Evolutionary conservation across 2,888 invertebrate species (phyloP).

Genomic region (Habroteleia sp.): DNA sequence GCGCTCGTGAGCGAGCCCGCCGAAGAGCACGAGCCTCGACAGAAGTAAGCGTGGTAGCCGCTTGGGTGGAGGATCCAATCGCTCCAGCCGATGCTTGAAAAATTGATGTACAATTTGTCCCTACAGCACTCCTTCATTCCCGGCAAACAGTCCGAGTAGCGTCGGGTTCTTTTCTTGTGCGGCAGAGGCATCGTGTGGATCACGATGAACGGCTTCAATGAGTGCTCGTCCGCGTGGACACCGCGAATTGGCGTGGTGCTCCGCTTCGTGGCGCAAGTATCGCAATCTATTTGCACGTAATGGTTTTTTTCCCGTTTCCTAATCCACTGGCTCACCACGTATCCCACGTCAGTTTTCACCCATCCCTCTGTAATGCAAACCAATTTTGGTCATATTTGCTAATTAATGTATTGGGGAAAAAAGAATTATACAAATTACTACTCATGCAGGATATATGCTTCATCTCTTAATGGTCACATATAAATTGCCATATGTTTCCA

Average conservation of each 20-base stretch:
- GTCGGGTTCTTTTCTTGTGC: constrained; percentile 84
- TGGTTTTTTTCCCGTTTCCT: constrained; percentile 86
- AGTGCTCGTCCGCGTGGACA: constrained; percentile 82
- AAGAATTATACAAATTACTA: too few relatives aligned
- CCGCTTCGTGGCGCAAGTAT: constrained; percentile 86
- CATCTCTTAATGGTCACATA: too few relatives aligned
- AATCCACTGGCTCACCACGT: constrained; percentile 89
- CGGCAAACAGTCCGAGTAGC: constrained; percentile 87
- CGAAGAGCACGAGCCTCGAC: constrained; percentile 89
- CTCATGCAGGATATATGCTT: too few relatives aligned
- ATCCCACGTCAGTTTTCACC: constrained; percentile 90
- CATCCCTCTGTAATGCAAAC: constrained; percentile 85
- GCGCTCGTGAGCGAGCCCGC: constrained; percentile 87
- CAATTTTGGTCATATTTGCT: background rate
- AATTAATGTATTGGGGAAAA: too few relatives aligned
- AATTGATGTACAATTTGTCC: constrained; percentile 91
- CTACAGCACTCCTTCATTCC: constrained; percentile 90
- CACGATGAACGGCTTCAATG: constrained; percentile 89
- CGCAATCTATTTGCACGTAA: constrained; percentile 89
- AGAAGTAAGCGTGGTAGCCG: constrained; percentile 94
- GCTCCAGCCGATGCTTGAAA: constrained; percentile 92
- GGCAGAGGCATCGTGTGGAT: constrained; percentile 89
- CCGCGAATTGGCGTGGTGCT: constrained; percentile 86
- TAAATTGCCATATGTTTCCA: too few relatives aligned
- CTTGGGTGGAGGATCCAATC: constrained; percentile 92